phyloP scores from a whole-genome alignment of 2,888 invertebrate genomes.

The Stramonita haemastoma region DNA sequence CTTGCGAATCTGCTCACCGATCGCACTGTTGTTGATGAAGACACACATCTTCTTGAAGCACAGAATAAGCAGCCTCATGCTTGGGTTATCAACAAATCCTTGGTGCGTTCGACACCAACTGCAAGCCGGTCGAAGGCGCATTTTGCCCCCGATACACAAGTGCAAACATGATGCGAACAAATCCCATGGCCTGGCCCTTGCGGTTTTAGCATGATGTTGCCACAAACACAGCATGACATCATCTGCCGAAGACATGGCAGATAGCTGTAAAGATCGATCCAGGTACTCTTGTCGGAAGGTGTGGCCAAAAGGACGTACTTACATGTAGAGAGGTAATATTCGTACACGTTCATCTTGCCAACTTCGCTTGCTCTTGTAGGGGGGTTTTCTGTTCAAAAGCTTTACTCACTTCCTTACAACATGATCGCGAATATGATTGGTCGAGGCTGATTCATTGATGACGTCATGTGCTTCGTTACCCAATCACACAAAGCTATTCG shows the following conservation, averaged over 20 bases:
- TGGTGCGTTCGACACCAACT: slow-evolving; percentile 90
- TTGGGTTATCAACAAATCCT: slow-evolving; percentile 89
- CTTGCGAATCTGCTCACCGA: slow-evolving; percentile 57
- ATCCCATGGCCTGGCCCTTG: slow-evolving; percentile 86
- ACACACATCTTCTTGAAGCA: slow-evolving; percentile 93
- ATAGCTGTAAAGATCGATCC: slow-evolving; percentile 89
- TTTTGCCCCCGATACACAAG: slow-evolving; percentile 89
- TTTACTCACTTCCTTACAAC: slow-evolving; percentile 43
- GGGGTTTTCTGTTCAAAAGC: not conserved
- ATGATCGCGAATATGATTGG: slow-evolving; percentile 29
- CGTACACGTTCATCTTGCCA: slow-evolving; percentile 86
- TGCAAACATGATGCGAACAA: slow-evolving; percentile 94
- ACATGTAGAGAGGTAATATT: slow-evolving; percentile 89
- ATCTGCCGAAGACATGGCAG: slow-evolving; percentile 91
- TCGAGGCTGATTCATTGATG: slow-evolving; percentile 39
- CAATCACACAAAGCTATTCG: slow-evolving; percentile 30
- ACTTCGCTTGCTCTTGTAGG: not conserved
- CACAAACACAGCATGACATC: slow-evolving; percentile 93
- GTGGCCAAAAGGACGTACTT: slow-evolving; percentile 88
- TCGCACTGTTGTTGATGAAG: slow-evolving; percentile 82
- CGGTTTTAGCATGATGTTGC: slow-evolving; percentile 88
- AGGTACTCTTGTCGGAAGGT: slow-evolving; percentile 82
- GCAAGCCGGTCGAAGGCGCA: slow-evolving; percentile 90
- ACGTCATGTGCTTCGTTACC: slow-evolving; percentile 37
- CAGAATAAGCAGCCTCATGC: slow-evolving; percentile 88